A percentile compares a stretch with the other conserved stretches of the same genome.
Evolutionary conservation across 2,113 vertebrate species (phyloP).

Genomic region (Cynopterus brachyotis): DNA sequence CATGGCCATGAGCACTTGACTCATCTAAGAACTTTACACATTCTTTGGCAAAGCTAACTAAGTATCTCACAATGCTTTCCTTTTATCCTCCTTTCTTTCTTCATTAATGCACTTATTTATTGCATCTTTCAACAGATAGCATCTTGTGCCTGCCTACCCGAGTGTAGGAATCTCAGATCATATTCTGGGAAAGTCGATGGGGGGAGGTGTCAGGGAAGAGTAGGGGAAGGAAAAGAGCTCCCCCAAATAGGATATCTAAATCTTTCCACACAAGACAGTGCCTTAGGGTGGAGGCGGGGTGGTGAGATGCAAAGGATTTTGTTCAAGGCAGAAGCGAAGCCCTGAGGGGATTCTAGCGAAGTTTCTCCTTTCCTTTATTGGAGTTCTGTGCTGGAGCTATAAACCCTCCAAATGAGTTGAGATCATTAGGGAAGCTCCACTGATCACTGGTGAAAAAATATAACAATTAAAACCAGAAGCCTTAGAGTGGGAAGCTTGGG

Average conservation of each 20-base stretch:
- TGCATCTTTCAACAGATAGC: background rate
- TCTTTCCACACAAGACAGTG: background rate
- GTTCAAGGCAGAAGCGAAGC: conserved; percentile 76
- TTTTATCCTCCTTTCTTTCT: background rate
- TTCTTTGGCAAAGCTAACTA: background rate
- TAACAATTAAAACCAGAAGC: conserved; percentile 85
- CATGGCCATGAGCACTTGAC: background rate
- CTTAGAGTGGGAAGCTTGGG: conserved; percentile 63
- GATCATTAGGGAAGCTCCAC: conserved; percentile 87
- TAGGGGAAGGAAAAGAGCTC: background rate
- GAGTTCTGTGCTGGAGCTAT: conserved; percentile 81
- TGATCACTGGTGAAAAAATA: conserved; percentile 87
- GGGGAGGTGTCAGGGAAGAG: no score
- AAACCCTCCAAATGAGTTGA: conserved; percentile 85
- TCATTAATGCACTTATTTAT: background rate
- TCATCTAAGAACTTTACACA: background rate
- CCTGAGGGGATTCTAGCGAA: conserved; percentile 79
- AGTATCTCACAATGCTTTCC: background rate
- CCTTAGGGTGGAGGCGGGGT: background rate
- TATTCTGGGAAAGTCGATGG: background rate
- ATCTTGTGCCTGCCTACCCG: background rate
- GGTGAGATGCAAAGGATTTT: conserved; percentile 72
- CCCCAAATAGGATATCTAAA: background rate
- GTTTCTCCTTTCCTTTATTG: conserved; percentile 82
- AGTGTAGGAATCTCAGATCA: background rate